Conservation (phyloP, 2,797 vertebrate genomes). For the Cercopithecus hamlyni region DNA sequence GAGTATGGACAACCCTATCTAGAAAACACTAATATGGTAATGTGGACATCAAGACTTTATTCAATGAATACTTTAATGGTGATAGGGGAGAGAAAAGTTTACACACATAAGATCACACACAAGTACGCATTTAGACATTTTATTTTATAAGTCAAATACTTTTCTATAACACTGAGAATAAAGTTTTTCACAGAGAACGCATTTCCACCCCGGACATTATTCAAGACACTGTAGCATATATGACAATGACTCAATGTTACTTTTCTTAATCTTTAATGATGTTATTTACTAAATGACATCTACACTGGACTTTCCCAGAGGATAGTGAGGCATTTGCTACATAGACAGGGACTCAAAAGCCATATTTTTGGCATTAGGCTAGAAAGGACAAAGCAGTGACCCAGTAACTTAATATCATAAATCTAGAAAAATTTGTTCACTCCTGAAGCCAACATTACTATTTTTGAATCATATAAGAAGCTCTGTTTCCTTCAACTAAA, state of each 20-base stretch:
- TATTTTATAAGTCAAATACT: slow-evolving; percentile 1
- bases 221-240: neutral
- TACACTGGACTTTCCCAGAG: slow-evolving; percentile 30
- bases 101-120: neutral
- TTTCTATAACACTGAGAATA: slow-evolving; percentile 34
- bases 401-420: slow-evolving; percentile 21
- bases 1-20: neutral
- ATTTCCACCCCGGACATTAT: slow-evolving; percentile 20
- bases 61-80: neutral
- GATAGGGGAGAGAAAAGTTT: neutral
- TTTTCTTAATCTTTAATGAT: slow-evolving; percentile 61
- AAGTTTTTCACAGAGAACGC: slow-evolving; percentile 12
- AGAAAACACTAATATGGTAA: neutral
- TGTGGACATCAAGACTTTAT: neutral
- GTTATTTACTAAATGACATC: slow-evolving; percentile 54
- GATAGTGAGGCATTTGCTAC: slow-evolving; percentile 37
- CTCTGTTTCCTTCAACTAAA: neutral
- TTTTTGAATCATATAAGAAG: neutral
- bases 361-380: slow-evolving; percentile 43
- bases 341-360: neutral
- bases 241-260: slow-evolving; percentile 29
- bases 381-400: slow-evolving; percentile 16
- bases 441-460: neutral
- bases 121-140: slow-evolving; percentile 7
- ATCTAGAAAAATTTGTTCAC: slow-evolving; percentile 10